These are phyloP conservation scores for Larimichthys crocea DNA, from an alignment of 2,113 vertebrate species.

Conservation along the genomic window DNA sequence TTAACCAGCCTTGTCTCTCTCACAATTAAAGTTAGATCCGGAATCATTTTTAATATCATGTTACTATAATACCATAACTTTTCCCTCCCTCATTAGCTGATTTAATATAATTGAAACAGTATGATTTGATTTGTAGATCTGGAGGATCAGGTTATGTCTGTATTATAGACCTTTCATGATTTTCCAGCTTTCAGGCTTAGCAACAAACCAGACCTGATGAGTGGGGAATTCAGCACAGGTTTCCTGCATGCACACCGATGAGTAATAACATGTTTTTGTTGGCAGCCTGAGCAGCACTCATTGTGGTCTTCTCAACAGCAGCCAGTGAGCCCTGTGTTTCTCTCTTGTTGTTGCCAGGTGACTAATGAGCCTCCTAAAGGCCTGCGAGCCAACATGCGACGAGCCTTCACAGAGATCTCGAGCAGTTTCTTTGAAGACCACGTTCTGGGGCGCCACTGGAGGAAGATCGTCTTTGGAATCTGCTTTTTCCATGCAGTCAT, in stretches of 20 bases:
- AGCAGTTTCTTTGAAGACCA: conserved; percentile 85
- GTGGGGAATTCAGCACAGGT: background rate
- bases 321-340: background rate
- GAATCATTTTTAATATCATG: too few species aligned
- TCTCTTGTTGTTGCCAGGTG: conserved; percentile 72
- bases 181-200: background rate
- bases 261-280: background rate
- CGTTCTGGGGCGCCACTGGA: conserved; percentile 82
- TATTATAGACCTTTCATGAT: background rate
- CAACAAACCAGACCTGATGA: background rate
- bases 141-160: background rate
- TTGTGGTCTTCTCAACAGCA: background rate
- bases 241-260: background rate
- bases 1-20: background rate
- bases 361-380: conserved; percentile 89
- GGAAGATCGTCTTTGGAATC: conserved; percentile 86
- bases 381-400: conserved; percentile 85
- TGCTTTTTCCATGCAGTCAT: conserved; percentile 88
- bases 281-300: background rate
- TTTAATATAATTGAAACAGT: background rate
- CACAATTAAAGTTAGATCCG: background rate
- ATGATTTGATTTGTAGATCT: background rate
- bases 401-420: conserved; percentile 86
- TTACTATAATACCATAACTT: background rate
- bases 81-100: background rate